Base-by-base conservation (phyloP, 2,113 vertebrate genomes). In the Daboia siamensis region DNA sequence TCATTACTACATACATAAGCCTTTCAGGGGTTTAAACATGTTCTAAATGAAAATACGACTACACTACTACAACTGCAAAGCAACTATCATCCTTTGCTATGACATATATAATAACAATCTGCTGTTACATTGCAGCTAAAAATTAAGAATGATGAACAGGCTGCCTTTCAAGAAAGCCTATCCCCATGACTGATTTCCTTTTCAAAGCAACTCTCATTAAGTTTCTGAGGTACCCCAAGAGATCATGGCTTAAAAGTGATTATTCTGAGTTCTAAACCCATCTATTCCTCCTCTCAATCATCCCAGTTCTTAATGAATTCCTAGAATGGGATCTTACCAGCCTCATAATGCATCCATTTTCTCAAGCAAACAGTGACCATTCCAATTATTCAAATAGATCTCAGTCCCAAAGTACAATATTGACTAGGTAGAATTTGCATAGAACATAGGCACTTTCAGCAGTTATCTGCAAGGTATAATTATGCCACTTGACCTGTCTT, bases 401-500 rank as follows among this genome's bases (percentile, higher is more conserved):
- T 1, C 51, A 46, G 44, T 15, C 74, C 24, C 39, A 85, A 56
- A 56, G 26, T 55, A 15, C 39, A 12, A 11, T 80, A 51, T 61
- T 59, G 54, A 26, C 54, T 59, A 1, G 17, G 23, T 51, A 90
- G 55, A 59, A 59, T 55, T 46, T 51, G 15, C 48, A 23, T 2
- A 29, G 6, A 86, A 29, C 26, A 20, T 12, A 20, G 80, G 20
- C 85, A 87, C 15, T 87, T 20, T 48, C 85, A 69, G 48, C 8
- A 84, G 29, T 39, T 90, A 44, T 86, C 23, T 7, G 57, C 91
- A 80, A 95, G 57, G 61, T 54, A 1, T 44, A 0, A 86, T 54
- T 93, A 93, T 0, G 86, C 92, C 52, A 20, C 0, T 51, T 61
- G 88, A 94, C 94, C 26, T 88, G 97, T 95, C 94, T 96, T 95